Percentiles rank a stretch among this genome's conserved stretches.
Conservation (phyloP, 2,113 vertebrate genomes). For the Cynopterus brachyotis region DNA sequence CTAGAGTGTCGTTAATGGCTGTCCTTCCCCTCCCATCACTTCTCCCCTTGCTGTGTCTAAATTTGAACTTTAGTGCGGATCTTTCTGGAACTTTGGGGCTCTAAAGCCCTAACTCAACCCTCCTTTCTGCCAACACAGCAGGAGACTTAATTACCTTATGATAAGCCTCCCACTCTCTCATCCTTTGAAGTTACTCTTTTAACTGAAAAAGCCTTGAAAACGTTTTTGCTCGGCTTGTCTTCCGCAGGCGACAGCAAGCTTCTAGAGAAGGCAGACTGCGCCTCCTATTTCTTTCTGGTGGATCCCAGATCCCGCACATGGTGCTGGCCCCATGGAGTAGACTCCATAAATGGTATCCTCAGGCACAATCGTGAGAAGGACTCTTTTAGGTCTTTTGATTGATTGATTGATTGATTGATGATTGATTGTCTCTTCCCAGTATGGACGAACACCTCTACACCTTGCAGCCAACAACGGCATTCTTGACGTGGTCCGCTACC, state of each 20-base stretch:
- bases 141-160: not conserved
- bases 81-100: not conserved
- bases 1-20: not conserved
- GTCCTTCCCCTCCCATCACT: accelerated
- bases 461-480: constrained; percentile 94
- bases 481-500: constrained; percentile 94
- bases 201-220: not conserved
- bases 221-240: not conserved
- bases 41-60: not conserved
- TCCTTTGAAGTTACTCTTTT: constrained; percentile 15
- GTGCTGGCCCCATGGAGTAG: not conserved
- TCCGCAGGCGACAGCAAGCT: not conserved
- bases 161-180: not conserved
- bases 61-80: not conserved
- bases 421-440: constrained; percentile 79
- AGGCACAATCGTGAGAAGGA: accelerated
- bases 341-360: not conserved
- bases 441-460: constrained; percentile 94
- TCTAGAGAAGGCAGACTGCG: not conserved
- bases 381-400: not conserved
- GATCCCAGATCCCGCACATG: not conserved
- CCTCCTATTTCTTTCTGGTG: not conserved
- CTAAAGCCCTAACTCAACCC: not conserved
- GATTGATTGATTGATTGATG: too few species aligned
- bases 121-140: not conserved